Evolutionary conservation across 1,140 invertebrate species (phyloP).

Genomic region (Nephila pilipes): DNA sequence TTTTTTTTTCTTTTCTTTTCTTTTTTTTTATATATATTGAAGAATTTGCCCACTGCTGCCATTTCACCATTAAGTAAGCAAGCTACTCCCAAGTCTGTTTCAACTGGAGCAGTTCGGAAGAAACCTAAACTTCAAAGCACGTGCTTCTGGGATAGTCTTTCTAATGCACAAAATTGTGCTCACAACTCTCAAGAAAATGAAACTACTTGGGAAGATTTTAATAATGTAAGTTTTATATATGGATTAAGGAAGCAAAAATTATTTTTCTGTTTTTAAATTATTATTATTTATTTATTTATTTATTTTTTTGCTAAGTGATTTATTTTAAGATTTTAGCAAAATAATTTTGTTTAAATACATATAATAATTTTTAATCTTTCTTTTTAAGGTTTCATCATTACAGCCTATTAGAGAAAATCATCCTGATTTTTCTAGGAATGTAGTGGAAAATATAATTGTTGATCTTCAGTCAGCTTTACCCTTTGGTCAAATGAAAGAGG

Average conservation of each 20-base stretch:
- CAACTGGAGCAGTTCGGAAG: conserved; percentile 61
- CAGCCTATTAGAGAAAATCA: conserved; percentile 45
- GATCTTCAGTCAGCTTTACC: conserved; percentile 45
- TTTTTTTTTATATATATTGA: neutral
- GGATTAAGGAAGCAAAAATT: neutral
- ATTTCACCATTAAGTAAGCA: conserved; percentile 59
- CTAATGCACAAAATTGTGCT: neutral
- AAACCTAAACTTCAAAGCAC: conserved; percentile 41
- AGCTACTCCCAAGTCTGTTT: neutral
- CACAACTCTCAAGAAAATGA: neutral
- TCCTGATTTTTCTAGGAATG: neutral
- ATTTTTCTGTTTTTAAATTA: no score
- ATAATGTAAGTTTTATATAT: neutral
- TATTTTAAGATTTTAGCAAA: neutral
- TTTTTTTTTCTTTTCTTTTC: no score
- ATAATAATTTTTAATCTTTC: neutral
- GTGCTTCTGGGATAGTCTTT: conserved; percentile 14
- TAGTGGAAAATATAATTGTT: conserved; percentile 34
- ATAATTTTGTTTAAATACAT: no score
- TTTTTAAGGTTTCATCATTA: neutral
- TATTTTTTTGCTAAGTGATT: neutral
- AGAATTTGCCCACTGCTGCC: conserved; percentile 65
- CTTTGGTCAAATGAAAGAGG: conserved; percentile 52
- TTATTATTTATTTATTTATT: no score
- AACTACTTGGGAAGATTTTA: conserved; percentile 4